Evolutionary conservation across 2,113 vertebrate species (phyloP), one percentile per base, ranked within the genome.

Genomic region (Mellivora capensis): DNA sequence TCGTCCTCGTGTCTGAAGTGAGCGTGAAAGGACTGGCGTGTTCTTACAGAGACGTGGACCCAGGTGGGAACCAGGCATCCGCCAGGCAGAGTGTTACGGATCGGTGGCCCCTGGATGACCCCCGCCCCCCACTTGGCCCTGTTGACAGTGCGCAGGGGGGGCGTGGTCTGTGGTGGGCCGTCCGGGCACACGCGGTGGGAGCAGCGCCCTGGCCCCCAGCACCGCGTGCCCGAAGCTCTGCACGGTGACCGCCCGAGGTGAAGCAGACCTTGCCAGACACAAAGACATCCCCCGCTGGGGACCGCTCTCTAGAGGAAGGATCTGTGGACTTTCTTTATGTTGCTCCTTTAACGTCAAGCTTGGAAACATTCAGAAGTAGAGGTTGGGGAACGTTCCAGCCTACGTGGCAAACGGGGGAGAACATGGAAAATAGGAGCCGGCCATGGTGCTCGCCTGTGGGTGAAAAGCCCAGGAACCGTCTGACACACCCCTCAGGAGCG

Each of bases 231-330:
- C 1, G 4, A 4, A 69, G 67, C 34, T n/a, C 64, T 4, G 4
- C 67, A 4, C 18, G 4, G 54, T 34, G 72, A 20, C 6, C 15
- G 10, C 59, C 17, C 2, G 0, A 25, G 52, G 15, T 7, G 39
- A 4, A 8, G 2, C 14, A 42, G 88, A 37, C 0, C 0, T 37
- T 3, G 20, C 44, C 29, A 57, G 8, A 3, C 44, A 6, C 54
- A 31, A 3, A 25, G 77, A 6, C 47, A 34, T 0, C 47, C 49
- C 21, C n/a, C 9, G 0, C 14, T 7, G 29, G 44, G n/a, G 21
- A 2, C 37, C n/a, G 2, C 0, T 23, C 7, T 44, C 37, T 7
- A 21, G 18, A 39, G 3, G 20, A 12, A 83, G 47, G 20, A 7
- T 37, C 71, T n/a, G 42, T 44, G 54, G n/a, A 8, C 25, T 62